These are phyloP conservation scores for Anser cygnoides DNA, from an alignment of 2,113 vertebrate species.

Conservation along the genomic window DNA sequence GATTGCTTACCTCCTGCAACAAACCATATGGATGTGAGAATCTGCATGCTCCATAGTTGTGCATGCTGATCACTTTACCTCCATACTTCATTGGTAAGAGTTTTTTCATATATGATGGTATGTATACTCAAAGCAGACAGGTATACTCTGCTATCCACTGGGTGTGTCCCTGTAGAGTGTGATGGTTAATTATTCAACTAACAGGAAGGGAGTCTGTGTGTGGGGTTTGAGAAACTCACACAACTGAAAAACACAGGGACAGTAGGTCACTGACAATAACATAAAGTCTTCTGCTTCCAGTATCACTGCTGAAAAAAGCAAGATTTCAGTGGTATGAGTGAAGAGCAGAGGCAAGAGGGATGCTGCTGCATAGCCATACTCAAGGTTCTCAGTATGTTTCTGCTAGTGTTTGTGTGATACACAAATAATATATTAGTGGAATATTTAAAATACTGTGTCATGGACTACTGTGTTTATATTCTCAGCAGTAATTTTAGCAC, in stretches of 20 bases:
- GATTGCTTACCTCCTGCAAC: background rate
- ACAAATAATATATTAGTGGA: background rate
- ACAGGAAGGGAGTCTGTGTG: background rate
- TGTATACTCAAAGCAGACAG: background rate
- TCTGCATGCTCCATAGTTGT: background rate
- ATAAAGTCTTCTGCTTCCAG: background rate
- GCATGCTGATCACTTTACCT: background rate
- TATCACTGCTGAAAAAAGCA: background rate
- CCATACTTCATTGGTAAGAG: background rate
- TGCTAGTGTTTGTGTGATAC: background rate
- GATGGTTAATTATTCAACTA: background rate
- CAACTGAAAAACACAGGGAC: background rate
- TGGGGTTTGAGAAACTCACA: background rate
- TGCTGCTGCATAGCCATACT: background rate
- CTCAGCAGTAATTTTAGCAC: background rate
- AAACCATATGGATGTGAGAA: background rate
- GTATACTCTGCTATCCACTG: background rate
- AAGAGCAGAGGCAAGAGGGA: background rate
- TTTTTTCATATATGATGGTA: background rate
- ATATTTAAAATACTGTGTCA: background rate
- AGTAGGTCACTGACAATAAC: background rate
- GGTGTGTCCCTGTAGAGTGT: background rate
- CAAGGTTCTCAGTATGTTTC: background rate
- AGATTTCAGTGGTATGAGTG: accelerated
- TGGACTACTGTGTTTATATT: background rate